These are phyloP conservation scores for Centropristis striata DNA, from an alignment of 2,113 vertebrate species.

Conservation along the genomic window DNA sequence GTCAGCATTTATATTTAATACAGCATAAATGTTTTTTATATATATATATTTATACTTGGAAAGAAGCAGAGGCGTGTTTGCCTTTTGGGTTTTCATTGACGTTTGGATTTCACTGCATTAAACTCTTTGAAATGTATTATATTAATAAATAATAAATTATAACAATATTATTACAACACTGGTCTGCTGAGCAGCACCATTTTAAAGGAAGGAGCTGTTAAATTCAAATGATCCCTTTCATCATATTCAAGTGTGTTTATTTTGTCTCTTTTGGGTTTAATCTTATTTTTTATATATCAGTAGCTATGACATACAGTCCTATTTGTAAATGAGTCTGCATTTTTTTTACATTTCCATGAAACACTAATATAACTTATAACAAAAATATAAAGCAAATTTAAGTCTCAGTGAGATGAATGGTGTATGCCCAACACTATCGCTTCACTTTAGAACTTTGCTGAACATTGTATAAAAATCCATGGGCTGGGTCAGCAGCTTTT, in stretches of 20 bases:
- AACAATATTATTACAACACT: not conserved
- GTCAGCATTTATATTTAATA: slow-evolving; percentile 55
- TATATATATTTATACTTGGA: slow-evolving; percentile 18
- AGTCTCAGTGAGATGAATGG: not conserved
- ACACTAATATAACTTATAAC: not conserved
- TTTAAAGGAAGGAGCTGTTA: not conserved
- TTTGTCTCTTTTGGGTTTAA: not conserved
- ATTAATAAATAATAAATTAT: not conserved
- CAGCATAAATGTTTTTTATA: not conserved
- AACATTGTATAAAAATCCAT: slow-evolving; percentile 33
- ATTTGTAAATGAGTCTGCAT: not conserved
- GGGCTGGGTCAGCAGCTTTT: slow-evolving; percentile 41
- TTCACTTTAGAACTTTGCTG: slow-evolving; percentile 9
- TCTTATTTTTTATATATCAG: not conserved
- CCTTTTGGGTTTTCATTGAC: slow-evolving; percentile 4
- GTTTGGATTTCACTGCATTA: not conserved
- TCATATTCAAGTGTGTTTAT: not conserved
- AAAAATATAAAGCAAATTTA: not conserved
- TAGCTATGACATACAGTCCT: not conserved
- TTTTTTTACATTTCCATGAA: not conserved
- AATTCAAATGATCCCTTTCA: not conserved
- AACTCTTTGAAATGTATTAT: not conserved
- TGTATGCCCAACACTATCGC: not conserved
- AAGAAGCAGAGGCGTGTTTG: slow-evolving; percentile 4
- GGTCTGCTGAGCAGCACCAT: not conserved